Base-by-base conservation (phyloP, 2,888 invertebrate species). In the Orchesellides sinensis region DNA sequence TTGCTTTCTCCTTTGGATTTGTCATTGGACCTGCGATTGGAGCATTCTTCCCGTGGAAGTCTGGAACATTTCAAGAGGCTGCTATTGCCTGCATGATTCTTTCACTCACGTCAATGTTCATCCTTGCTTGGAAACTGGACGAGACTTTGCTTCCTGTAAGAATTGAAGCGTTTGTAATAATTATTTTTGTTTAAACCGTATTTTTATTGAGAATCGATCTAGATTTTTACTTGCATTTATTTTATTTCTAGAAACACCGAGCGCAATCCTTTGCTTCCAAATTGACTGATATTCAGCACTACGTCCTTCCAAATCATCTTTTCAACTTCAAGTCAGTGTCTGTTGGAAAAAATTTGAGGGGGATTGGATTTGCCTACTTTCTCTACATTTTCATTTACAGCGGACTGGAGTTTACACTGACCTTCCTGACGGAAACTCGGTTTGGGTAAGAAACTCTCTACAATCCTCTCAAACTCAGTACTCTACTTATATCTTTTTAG, bases 1-100 rank as follows among this genome's bases (percentile, higher is more conserved):
- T 98, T 88, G 98, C 99, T 6, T 99, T 99, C 91, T 98, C 98
- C 0, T 91, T 99, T 83, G 99, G 98, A n/a, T 99, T 99, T 91
- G 96, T 98, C 88, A 91, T 98, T 84, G 99, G 99, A 19, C 87
- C 87, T 0, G 84, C 74, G 6, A 85, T 88, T 49, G 88, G 87
- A 10, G 88, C 88, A 0, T 79, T 78, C 29, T 88, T 84, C 73
- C 81, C 86, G 0, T 70, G 75, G 70, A 70, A 70, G 25, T 75
- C 82, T 40, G 86, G 86, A 47, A 84, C 86, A 47, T 86, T 84
- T 25, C 75, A 75, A 21, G 83, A 83, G n/a, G 86, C 86, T 3
- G 87, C 87, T 8, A 8, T 85, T 8, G 73, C 78, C 12, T 87
- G 87, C 54, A 52, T 83, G 3, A 29, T 47, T 14, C 74, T 87